Evolutionary conservation across 2,888 invertebrate genomes (phyloP), one percentile per base, ranked within the genome.

Genomic region (Noctua janthe): DNA sequence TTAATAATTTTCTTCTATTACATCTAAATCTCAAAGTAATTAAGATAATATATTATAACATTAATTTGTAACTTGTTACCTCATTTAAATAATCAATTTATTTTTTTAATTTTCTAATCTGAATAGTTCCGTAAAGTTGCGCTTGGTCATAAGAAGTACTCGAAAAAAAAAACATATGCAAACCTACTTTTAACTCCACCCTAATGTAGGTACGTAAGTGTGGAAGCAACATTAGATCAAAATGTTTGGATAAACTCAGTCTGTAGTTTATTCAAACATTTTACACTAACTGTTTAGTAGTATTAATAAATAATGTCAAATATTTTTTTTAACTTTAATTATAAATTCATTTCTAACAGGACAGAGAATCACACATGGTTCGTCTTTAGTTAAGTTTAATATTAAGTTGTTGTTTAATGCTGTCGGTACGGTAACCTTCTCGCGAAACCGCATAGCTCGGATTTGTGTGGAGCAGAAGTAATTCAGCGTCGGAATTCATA

Each of bases 361-460:
- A 43, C 11, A n/a, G n/a, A 17, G 2, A 43, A 35, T 82, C 43
- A 62, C 35, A 51, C 35, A 69, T 51, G 35, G 3, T 64, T 51
- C 17, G 20, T 75, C 66, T 67, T 20, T 7, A 29, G 20, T 75
- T 59, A 67, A 69, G 8, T n/a, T 69, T 69, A 69, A 47, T 69
- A 69, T 69, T 39, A 74, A 80, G 51, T 69, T 43, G 69, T 69
- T 47, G 59, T 67, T 56, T 82, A 83, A 83, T 76, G 51, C 51
- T 51, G 56, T n/a, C 51, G n/a, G 59, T 51, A 47, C 51, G 20
- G 51, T 43, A 59, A 67, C 51, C 76, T 62, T 62, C 59, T 81
- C 35, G 51, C 35, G 43, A 69, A 83, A 69, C 77, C 83, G 17
- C 77, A 62, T 20, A 49, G 43, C 62, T 83, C 13, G 35, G 5